Base-by-base conservation (phyloP, 2,797 vertebrate genomes). In the Champsocephalus esox region DNA sequence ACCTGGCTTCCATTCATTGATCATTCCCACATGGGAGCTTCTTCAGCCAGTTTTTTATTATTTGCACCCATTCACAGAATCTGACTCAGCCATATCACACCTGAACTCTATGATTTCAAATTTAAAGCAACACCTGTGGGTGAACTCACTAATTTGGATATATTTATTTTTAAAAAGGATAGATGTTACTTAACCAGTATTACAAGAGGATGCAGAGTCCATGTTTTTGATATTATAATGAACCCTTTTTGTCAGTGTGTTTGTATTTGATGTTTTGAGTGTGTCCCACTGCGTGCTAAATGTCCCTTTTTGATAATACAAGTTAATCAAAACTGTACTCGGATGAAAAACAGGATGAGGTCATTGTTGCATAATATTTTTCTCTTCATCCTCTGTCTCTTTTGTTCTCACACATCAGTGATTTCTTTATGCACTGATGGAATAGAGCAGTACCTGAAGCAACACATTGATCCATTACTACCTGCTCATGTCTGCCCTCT, bases 341-440 rank as follows among this genome's bases (percentile, higher is more conserved):
- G 83, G 72, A 85, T 86, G 66, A 86, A 83, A 88, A 83, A 77
- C 65, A 71, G 66, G 58, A 80, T 80, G 84, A 84, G 70, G 79
- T 83, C 82, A 87, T 71, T 85, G 82, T 58, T 70, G 75, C 66
- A 81, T 86, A 69, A 84, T 86, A 71, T 84, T 76, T 7, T 82
- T 73, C 76, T 80, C 75, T 79, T 80, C 62, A 73, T 85, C 63
- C 58, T 74, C 43, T 67, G 14, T 83, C 59, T 76, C 74, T 79
- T 82, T 82, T 82, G 74, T 73, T 60, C 46, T 28, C 55, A 76
- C 21, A 77, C 79, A 75, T 64, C 72, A 77, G 56, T 64, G 68
- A 66, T 75, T 84, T 81, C 57, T 81, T 72, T 70, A 61, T 77
- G 19, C 43, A 46, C 44, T 43, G n/a, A 62, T 46, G 58, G 48